Evolutionary conservation across 2,113 vertebrate genomes (phyloP).

Genomic region (Albula glossodonta): DNA sequence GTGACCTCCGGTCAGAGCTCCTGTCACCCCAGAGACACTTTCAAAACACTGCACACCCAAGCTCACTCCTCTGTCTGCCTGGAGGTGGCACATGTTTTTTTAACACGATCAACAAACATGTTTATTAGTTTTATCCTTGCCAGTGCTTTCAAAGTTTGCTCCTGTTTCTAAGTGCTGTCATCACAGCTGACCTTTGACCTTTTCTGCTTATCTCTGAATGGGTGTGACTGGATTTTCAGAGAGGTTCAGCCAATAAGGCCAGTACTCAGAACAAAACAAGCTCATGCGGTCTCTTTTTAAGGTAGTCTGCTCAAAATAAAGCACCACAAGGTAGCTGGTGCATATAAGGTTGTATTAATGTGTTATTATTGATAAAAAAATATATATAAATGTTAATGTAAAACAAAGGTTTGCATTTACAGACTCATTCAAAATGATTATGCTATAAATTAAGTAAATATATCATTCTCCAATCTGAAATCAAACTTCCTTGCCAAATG

Average conservation of each 20-base stretch:
- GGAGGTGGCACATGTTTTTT: constrained; percentile 26
- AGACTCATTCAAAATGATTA: too few species aligned
- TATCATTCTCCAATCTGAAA: not conserved
- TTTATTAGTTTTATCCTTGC: not conserved
- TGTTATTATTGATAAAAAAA: not conserved
- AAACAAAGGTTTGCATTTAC: too few species aligned
- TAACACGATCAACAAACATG: not conserved
- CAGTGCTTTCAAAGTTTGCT: too few species aligned
- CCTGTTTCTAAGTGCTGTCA: too few species aligned
- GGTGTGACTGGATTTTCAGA: not conserved
- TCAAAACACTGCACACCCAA: constrained; percentile 61
- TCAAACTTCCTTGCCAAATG: not conserved
- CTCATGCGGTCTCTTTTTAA: not conserved
- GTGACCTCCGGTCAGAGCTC: constrained; percentile 61
- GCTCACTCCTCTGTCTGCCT: constrained; percentile 24
- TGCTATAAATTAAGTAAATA: too few species aligned
- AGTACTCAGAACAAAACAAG: not conserved
- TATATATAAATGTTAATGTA: too few species aligned
- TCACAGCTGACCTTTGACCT: not conserved
- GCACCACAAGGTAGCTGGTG: not conserved
- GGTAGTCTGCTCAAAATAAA: not conserved
- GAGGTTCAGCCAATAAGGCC: not conserved
- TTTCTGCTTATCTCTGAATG: not conserved
- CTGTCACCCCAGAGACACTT: constrained; percentile 61
- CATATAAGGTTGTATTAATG: not conserved